These are phyloP conservation scores for Poeciliopsis presidionis DNA, from an alignment of 2,797 vertebrate genomes.

Conservation along the genomic window DNA sequence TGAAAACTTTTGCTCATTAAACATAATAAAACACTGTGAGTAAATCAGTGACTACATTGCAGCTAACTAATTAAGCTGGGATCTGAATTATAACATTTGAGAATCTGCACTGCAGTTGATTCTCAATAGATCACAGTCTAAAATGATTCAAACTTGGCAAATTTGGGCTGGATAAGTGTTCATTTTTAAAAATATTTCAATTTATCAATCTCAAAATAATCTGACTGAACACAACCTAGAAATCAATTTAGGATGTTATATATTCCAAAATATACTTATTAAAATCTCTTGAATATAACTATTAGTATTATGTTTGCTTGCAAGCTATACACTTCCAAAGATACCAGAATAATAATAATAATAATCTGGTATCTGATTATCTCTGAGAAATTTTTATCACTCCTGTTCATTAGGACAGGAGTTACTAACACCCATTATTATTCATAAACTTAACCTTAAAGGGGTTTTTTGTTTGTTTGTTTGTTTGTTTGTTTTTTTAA, in stretches of 20 bases:
- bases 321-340: conserved; percentile 30
- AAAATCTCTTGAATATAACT: conserved; percentile 20
- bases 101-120: not conserved
- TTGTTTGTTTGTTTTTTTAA: conserved; percentile 19
- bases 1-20: not conserved
- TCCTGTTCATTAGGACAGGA: conserved; percentile 34
- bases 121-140: not conserved
- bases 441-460: conserved; percentile 18
- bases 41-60: not conserved
- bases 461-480: not conserved
- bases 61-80: not conserved
- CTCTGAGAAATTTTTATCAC: conserved; percentile 35
- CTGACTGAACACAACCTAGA: not conserved
- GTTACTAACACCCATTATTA: conserved; percentile 41
- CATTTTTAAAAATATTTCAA: not conserved
- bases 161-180: no score
- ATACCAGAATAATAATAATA: no score
- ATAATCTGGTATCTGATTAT: conserved; percentile 40
- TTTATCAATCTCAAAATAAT: not conserved
- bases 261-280: conserved; percentile 13
- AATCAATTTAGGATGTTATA: conserved; percentile 14
- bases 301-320: conserved; percentile 53
- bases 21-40: not conserved
- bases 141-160: no score
- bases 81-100: not conserved